phyloP scores from a whole-genome alignment of 2,797 vertebrate genomes.

The Synaphobranchus kaupii region DNA sequence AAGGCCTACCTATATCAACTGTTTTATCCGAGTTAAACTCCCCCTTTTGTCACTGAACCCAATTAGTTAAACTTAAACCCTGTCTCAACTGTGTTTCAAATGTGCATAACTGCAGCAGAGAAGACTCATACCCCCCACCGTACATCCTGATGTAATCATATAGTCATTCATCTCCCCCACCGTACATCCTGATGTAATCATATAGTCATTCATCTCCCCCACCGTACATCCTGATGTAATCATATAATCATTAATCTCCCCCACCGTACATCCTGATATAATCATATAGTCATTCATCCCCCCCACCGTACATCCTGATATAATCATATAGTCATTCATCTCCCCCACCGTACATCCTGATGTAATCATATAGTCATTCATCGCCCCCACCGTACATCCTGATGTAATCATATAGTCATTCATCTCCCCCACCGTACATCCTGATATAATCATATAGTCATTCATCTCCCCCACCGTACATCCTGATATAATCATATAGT shows the following conservation, averaged over 20 bases:
- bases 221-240: no score
- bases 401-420: background rate
- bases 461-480: no score
- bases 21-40: background rate
- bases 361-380: background rate
- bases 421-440: no score
- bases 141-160: background rate
- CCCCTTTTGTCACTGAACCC: background rate
- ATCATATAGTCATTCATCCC: background rate
- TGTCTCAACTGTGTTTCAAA: background rate
- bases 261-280: background rate
- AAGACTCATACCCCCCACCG: no score
- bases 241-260: background rate
- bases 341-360: background rate
- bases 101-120: no score
- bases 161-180: background rate
- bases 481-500: no score
- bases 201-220: no score
- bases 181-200: no score
- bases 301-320: no score
- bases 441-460: background rate
- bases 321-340: background rate
- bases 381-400: no score
- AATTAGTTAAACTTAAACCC: background rate
- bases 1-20: background rate